Percentiles rank a stretch among this genome's conserved stretches.
These are phyloP conservation scores for Adoxophyes honmai DNA, from an alignment of 1,140 invertebrate species.

Conservation along the genomic window DNA sequence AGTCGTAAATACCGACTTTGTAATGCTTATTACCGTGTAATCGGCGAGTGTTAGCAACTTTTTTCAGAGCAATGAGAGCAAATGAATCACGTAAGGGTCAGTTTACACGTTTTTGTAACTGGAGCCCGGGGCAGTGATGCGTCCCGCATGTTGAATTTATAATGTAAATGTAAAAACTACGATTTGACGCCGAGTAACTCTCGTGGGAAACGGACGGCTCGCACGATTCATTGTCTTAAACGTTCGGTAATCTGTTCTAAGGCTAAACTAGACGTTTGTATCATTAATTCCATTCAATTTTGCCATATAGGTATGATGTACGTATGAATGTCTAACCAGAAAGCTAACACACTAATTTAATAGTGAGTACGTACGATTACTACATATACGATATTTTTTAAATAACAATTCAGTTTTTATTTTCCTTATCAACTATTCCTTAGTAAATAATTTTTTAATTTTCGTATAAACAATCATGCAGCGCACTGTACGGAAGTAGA, in stretches of 20 bases:
- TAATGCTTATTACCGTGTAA: slow-evolving; percentile 2
- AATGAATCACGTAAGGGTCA: slow-evolving; percentile 29
- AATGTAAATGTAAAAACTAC: slow-evolving; percentile 46
- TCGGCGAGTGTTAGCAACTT: slow-evolving; percentile 12
- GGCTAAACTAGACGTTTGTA: slow-evolving; percentile 2
- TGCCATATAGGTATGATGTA: no score
- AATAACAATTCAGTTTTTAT: no score
- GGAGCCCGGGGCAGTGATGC: slow-evolving; percentile 58
- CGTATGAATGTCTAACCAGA: no score
- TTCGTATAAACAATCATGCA: neutral
- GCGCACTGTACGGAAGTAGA: slow-evolving; percentile 44
- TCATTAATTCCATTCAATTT: neutral
- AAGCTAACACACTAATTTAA: no score
- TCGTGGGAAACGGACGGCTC: slow-evolving; percentile 55
- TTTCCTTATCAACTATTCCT: no score
- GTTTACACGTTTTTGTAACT: slow-evolving; percentile 57
- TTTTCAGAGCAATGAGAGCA: neutral
- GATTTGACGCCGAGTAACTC: slow-evolving; percentile 51
- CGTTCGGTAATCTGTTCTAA: slow-evolving; percentile 25
- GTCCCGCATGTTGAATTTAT: slow-evolving; percentile 62
- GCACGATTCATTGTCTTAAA: slow-evolving; percentile 32
- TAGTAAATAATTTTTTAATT: neutral
- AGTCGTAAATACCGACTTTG: slow-evolving; percentile 1
- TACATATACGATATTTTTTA: no score
- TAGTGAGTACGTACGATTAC: no score